These are phyloP conservation scores for Chiridota heheva DNA, from an alignment of 35 echinoderm and acorn worm genomes.

Conservation along the genomic window DNA sequence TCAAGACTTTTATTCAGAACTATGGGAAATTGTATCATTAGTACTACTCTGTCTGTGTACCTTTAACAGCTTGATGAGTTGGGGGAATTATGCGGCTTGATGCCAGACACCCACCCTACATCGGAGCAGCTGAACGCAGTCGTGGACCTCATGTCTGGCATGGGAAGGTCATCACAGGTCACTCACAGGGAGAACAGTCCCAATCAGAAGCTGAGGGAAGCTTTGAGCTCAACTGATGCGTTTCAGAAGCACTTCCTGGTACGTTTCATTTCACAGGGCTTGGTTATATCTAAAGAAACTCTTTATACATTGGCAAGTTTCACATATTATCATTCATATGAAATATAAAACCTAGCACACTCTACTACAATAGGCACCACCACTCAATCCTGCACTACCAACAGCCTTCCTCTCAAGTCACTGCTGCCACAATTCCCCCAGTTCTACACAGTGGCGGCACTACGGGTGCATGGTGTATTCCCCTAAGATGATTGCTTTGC, in stretches of 20 bases:
- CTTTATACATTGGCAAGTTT: neutral
- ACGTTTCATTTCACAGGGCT: conserved; percentile 9
- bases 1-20: too few species aligned
- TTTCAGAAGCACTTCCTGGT: conserved; percentile 93
- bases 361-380: too few species aligned
- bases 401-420: too few species aligned
- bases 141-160: conserved; percentile 80
- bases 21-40: too few species aligned
- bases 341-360: too few species aligned
- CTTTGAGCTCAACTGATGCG: conserved; percentile 83
- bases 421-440: too few species aligned
- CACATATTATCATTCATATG: neutral
- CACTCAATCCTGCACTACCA: too few species aligned
- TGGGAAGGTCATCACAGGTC: conserved; percentile 66
- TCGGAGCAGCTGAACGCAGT: conserved; percentile 93
- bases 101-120: conserved; percentile 78
- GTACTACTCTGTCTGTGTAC: too few species aligned
- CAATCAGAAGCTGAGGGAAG: conserved; percentile 92
- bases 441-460: too few species aligned
- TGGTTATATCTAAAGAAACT: neutral
- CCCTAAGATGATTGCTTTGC: too few species aligned
- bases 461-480: too few species aligned
- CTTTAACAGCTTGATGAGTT: conserved; percentile 65
- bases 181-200: conserved; percentile 74
- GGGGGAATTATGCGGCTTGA: conserved; percentile 74